Base-by-base conservation (phyloP, 2,888 invertebrate genomes). In the Heliconius hortense region DNA sequence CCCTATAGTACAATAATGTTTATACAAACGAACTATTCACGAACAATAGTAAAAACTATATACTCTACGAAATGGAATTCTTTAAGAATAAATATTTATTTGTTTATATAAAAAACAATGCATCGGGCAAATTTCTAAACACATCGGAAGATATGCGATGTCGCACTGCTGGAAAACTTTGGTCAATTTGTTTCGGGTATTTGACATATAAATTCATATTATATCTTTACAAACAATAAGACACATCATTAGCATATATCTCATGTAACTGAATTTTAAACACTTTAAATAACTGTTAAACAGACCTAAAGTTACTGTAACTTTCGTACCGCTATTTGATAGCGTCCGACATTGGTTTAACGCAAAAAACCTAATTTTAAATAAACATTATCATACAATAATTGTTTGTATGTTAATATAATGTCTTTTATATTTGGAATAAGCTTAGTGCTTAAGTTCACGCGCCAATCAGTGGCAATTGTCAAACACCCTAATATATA, bases 41-140 rank as follows among this genome's bases (percentile, higher is more conserved):
- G 74, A 91, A 92, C 91, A 88, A 89, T 88, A 85, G 87, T 91
- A 88, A 86, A 87, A 87, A 84, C 89, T 91, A 91, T 91, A 90
- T 91, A 92, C 89, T 90, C 89, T 91, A 90, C 87, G 85, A 90
- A 89, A 88, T 76, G 74, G 78, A 79, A 76, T 79, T 72, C 63
- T 89, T 87, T 89, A 89, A 87, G 87, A 86, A 88, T 86, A 89
- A 88, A 90, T 92, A 93, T 92, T 56, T n/a, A 56, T 56, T n/a
- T 92, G 90, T 91, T 86, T 86, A 87, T 92, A 89, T 87, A 90
- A 90, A 90, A 90, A 91, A 91, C 88, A 88, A 89, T 82, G 85
- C 84, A 87, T 88, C 89, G 88, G 88, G 88, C 89, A 89, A 66
- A 85, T 84, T 48, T 88, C 81, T 84, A 87, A 85, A 86, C 84